Conservation (phyloP, 2,888 invertebrate genomes). For the Masnerella sp. region DNA sequence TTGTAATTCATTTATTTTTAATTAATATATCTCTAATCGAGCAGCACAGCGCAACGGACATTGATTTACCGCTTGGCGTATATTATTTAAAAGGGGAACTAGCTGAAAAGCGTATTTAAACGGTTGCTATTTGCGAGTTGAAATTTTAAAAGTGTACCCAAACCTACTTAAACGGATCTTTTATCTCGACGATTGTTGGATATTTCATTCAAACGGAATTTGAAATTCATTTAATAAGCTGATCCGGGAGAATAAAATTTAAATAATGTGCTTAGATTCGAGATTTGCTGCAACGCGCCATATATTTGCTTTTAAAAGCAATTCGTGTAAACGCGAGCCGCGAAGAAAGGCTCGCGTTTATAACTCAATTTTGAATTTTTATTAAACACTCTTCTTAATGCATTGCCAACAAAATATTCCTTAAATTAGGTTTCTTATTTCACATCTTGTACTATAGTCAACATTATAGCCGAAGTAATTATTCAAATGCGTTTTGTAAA, state of each 20-base stretch:
- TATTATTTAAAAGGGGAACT: constrained; percentile 16
- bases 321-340: no score
- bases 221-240: constrained; percentile 28
- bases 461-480: no score
- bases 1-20: not conserved
- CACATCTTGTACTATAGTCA: no score
- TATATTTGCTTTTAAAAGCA: no score
- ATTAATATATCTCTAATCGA: constrained; percentile 2
- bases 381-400: no score
- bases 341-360: no score
- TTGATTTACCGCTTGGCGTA: constrained; percentile 18
- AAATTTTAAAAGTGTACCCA: constrained; percentile 20
- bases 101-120: constrained; percentile 23
- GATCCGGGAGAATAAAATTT: constrained; percentile 13
- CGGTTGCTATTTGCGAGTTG: constrained; percentile 20
- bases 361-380: no score
- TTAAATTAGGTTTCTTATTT: no score
- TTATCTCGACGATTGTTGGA: constrained; percentile 22
- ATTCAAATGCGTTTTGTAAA: no score
- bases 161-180: constrained; percentile 14
- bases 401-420: no score
- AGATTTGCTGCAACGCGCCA: no score
- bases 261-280: constrained; percentile 16
- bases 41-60: not conserved
- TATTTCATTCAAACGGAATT: constrained; percentile 26